Evolutionary conservation across 2,797 vertebrate species (phyloP).

Genomic region (Falco columbarius): DNA sequence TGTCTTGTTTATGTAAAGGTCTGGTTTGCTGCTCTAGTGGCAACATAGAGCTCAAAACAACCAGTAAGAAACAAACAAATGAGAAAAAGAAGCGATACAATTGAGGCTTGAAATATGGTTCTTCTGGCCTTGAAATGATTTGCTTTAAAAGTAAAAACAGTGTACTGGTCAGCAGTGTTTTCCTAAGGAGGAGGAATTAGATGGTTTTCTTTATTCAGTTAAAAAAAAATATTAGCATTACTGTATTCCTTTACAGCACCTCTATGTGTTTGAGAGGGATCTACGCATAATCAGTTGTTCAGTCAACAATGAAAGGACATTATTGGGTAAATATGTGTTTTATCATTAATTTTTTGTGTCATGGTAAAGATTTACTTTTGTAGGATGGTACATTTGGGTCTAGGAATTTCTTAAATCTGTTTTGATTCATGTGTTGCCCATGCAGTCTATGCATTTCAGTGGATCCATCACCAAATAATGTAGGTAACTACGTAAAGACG

Average conservation of each 20-base stretch:
- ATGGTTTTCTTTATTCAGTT: background rate
- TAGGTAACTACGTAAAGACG: background rate
- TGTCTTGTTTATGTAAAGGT: background rate
- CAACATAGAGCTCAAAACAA: background rate
- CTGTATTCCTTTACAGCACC: slow-evolving; percentile 79
- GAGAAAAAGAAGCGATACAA: background rate
- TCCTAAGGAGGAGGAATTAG: background rate
- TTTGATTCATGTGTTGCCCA: background rate
- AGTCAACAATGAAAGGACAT: slow-evolving; percentile 90
- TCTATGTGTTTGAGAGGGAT: slow-evolving; percentile 94
- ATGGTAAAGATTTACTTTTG: background rate
- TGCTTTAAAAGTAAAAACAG: background rate
- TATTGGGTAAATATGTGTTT: slow-evolving; percentile 84
- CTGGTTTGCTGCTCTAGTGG: background rate
- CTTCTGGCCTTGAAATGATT: background rate
- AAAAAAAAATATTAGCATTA: background rate
- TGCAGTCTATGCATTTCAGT: background rate
- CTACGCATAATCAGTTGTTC: slow-evolving; percentile 91
- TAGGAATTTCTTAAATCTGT: background rate
- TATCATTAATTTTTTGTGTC: background rate
- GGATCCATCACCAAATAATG: background rate
- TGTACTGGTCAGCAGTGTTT: background rate
- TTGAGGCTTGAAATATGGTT: background rate
- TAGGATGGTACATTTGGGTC: background rate
- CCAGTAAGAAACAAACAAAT: background rate